phyloP scores from a whole-genome alignment of 2,797 vertebrate genomes.

The Microhierax caerulescens region DNA sequence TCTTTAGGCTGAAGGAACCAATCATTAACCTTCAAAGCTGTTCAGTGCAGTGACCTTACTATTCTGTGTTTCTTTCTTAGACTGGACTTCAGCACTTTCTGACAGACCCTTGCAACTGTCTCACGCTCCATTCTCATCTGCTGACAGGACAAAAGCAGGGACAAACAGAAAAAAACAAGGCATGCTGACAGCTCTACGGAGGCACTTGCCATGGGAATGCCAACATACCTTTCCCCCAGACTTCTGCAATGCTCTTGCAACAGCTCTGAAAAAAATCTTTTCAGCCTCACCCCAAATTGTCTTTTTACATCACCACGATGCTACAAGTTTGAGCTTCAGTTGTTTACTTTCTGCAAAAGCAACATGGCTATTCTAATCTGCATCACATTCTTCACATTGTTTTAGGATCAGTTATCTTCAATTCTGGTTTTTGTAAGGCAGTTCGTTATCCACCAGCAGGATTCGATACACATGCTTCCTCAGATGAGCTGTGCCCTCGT shows the following conservation, averaged over 20 bases:
- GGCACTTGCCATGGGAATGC: background rate
- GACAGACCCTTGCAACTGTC: background rate
- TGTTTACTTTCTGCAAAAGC: constrained; percentile 3
- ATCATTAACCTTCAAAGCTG: constrained; percentile 19
- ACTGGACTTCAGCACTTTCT: background rate
- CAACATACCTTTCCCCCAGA: background rate
- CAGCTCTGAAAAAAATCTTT: background rate
- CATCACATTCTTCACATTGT: constrained; percentile 18
- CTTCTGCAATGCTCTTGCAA: background rate
- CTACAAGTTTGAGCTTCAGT: background rate
- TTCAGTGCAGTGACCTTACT: background rate
- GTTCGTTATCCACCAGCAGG: background rate
- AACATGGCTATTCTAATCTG: constrained; percentile 23
- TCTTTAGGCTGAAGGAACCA: constrained; percentile 10
- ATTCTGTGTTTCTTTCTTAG: background rate
- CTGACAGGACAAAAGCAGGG: constrained; percentile 5
- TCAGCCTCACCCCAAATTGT: background rate
- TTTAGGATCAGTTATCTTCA: constrained; percentile 66
- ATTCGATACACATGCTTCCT: background rate
- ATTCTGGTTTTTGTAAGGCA: constrained; percentile 35
- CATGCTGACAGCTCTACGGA: background rate
- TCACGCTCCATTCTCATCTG: background rate
- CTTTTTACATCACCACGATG: background rate
- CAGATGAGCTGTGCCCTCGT: background rate
- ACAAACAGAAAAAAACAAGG: constrained; percentile 19